Base-by-base conservation (phyloP, 1,140 invertebrate species). In the Drosophila kurseongensis region DNA sequence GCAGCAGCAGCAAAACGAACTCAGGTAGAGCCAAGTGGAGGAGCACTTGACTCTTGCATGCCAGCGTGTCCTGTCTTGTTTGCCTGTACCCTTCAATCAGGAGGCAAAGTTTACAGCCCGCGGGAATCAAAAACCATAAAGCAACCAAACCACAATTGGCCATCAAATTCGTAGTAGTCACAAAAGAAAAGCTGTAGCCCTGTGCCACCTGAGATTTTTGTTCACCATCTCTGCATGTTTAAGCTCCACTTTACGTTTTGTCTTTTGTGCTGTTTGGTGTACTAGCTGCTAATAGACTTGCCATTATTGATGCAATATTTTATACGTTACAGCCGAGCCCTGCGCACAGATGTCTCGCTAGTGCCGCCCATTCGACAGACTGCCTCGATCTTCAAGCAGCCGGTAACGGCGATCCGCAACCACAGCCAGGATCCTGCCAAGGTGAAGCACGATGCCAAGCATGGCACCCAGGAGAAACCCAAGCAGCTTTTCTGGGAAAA, bases 401-500 rank as follows among this genome's bases (percentile, higher is more conserved):
- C 98, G 14, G 98, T 99, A 0, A 99, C 98, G 5, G 96, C 99
- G 16, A 95, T 97, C 72, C 97, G 97, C 93, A 97, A 96, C 72
- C 82, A 86, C 93, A 97, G 95, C 67, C 83, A 88, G 93, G 96
- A 97, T 79, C 69, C 76, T 13, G 96, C 95, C 72, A 97, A 97
- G 94, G 96, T 97, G 0, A 98, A 98, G 92, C 94, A 95, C 36
- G 98, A 98, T 85, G 62, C 80, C 45, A 94, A 97, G 52, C 98
- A 98, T 92, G 97, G 97, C 10, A 95, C 93, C 51, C 97, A 97
- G 93, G 98, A 99, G 75, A 99, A 98, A 93, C 97, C 98, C 1
- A 98, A 97, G 93, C 98, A 99, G 93, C 92, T 99, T 41, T 99
- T 99, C 92, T 99, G 98, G 98, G 98, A 99, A 91, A 99, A 99